Evolutionary conservation across 2,888 invertebrate genomes (phyloP).

Genomic region (Hemithea aestivaria): DNA sequence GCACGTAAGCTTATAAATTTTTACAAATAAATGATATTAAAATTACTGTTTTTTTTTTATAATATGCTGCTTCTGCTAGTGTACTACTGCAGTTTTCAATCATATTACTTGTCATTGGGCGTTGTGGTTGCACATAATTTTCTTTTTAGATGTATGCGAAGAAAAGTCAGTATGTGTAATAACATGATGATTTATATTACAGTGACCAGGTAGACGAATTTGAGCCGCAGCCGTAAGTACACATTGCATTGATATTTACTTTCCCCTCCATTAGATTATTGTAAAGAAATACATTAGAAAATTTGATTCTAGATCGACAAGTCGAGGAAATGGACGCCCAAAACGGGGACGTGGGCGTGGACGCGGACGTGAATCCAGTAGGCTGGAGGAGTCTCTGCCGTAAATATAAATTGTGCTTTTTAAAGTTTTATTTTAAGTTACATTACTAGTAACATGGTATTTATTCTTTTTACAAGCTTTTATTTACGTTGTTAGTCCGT

Average conservation of each 20-base stretch:
- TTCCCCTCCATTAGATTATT: not conserved
- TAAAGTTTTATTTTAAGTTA: not conserved
- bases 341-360: not conserved
- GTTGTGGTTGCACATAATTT: not conserved
- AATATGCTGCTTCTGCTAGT: not conserved
- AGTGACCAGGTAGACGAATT: not conserved
- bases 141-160: not conserved
- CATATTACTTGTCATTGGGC: not conserved
- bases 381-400: not conserved
- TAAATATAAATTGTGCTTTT: not conserved
- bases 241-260: not conserved
- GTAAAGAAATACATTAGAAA: not conserved
- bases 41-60: not conserved
- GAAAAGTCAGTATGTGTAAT: not conserved
- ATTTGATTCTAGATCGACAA: not conserved
- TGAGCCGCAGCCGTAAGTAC: not conserved
- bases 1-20: not conserved
- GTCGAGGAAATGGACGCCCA: not conserved
- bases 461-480: too few species aligned
- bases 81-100: not conserved
- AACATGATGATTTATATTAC: not conserved
- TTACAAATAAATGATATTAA: not conserved
- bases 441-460: not conserved
- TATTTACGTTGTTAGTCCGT: too few species aligned
- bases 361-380: not conserved